Base-by-base conservation (phyloP, 2,888 invertebrate species). In the Muscina levida region DNA sequence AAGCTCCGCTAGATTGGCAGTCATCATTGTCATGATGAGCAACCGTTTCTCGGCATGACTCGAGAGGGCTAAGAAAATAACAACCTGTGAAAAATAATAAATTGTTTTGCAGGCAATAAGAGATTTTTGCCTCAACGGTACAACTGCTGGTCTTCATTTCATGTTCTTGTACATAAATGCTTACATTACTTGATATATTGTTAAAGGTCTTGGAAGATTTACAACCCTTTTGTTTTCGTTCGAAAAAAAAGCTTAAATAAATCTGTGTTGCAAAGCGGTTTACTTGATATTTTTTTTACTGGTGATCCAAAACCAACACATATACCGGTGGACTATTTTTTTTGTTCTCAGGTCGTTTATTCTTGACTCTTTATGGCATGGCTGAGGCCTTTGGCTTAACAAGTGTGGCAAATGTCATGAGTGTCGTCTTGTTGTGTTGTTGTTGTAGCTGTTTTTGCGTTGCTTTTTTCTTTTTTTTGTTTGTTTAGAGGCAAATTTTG, bases 361-460 rank as follows among this genome's bases (percentile, higher is more conserved):
- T 24, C n/a, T 31, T 8, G 57, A 13, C 6, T 65, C n/a, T 73
- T n/a, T 10, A 56, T 68, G 67, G 67, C 62, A 73, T 70, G 68
- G 68, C 65, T 77, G n/a, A n/a, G n/a, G n/a, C n/a, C n/a, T n/a
- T n/a, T 1, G 71, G 68, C 48, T 74, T 53, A 81, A 74, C 74
- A 81, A 81, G 77, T 81, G 80, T 81, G 80, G 77, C 77, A 77
- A 81, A 81, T 81, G 80, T 81, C 80, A 81, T 81, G 77, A 71
- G 80, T 77, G 59, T 81, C 77, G 67, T 62, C 22, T 2, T 13
- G 4, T 46, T 5, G 51, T 11, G 17, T 51, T 57, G 15, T 57
- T 15, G 24, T 56, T 24, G 44, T n/a, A n/a, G n/a, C 6, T 4
- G 24, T 56, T 24, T 26, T 56, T n/a, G 22, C 24, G 22, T 22